A percentile compares a stretch with the other conserved stretches of the same genome.
Conservation (phyloP, 2,113 vertebrate species). For the Coturnix japonica region DNA sequence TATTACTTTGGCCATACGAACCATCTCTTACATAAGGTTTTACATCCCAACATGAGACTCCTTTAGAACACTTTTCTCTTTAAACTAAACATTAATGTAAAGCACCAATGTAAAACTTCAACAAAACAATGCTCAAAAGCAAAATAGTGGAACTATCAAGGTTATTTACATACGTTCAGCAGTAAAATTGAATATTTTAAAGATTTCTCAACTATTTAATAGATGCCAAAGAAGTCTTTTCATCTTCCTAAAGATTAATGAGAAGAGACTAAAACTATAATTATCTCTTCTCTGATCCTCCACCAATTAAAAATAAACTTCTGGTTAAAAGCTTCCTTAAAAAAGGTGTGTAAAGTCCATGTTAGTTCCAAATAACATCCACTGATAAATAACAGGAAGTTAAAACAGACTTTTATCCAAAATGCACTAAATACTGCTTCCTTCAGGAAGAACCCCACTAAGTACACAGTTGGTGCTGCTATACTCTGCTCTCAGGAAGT, state of each 20-base stretch:
- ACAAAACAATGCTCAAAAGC: background rate
- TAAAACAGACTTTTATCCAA: background rate
- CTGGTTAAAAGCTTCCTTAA: background rate
- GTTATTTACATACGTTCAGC: background rate
- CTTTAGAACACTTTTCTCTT: background rate
- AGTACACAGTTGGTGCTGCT: background rate
- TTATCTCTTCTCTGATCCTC: background rate
- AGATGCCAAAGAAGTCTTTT: background rate
- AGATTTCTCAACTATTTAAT: background rate
- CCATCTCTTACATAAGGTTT: background rate
- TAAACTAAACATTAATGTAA: background rate
- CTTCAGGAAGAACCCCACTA: background rate
- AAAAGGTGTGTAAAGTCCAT: background rate
- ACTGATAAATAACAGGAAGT: background rate
- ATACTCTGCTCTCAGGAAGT: background rate
- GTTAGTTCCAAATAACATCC: background rate
- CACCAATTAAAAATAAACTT: background rate
- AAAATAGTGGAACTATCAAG: background rate
- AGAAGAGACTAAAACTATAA: background rate
- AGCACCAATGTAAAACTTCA: background rate
- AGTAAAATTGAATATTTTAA: background rate
- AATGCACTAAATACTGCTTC: background rate
- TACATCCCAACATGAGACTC: background rate
- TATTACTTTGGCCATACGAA: background rate
- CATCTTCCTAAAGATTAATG: background rate